phyloP scores from a whole-genome alignment of 2,888 invertebrate genomes.

The Tipula unca region DNA sequence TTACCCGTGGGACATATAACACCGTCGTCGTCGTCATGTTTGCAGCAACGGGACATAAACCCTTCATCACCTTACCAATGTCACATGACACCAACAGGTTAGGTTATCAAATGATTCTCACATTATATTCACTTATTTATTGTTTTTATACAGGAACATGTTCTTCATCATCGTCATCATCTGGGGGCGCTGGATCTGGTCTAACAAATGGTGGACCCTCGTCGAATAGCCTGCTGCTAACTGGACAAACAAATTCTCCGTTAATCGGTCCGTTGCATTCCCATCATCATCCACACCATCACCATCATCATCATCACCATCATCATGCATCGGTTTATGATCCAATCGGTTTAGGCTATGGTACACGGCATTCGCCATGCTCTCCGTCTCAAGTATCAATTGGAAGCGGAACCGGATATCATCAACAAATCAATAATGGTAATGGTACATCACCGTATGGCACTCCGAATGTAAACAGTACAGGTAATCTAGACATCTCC shows the following conservation, averaged over 20 bases:
- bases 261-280: background rate
- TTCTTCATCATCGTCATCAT: conserved; percentile 23
- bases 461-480: conserved; percentile 23
- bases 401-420: conserved; percentile 34
- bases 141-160: background rate
- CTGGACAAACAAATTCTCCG: background rate
- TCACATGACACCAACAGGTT: conserved; percentile 34
- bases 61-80: conserved; percentile 40
- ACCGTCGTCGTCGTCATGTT: conserved; percentile 25
- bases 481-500: background rate
- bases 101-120: background rate
- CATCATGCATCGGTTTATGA: conserved; percentile 42
- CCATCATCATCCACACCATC: conserved; percentile 1
- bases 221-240: background rate
- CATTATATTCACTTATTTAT: background rate
- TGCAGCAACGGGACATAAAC: conserved; percentile 37
- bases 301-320: conserved; percentile 23
- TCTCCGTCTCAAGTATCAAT: conserved; percentile 61
- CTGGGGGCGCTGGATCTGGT: conserved; percentile 22
- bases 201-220: background rate
- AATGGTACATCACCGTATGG: background rate
- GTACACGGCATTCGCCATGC: conserved; percentile 53
- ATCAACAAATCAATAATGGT: conserved; percentile 14
- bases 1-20: conserved; percentile 27
- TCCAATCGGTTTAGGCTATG: conserved; percentile 44